Evolutionary conservation across 2,888 invertebrate species (phyloP).

Genomic region (Tipula vernalis): DNA sequence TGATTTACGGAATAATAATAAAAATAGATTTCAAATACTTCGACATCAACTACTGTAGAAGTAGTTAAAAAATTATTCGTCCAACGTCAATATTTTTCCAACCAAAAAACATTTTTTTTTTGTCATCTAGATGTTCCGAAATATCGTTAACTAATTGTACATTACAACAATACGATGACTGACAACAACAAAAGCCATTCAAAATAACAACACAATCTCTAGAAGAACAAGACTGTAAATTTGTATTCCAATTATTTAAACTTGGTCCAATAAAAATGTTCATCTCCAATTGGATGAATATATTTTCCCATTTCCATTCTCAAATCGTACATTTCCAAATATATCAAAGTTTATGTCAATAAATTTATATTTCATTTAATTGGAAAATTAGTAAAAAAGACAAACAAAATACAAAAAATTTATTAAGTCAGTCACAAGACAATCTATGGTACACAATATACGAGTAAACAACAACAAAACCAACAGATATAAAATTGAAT

Average conservation of each 20-base stretch:
- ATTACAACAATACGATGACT: not conserved
- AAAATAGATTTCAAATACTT: too few species aligned
- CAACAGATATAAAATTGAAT: not conserved
- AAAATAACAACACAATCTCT: not conserved
- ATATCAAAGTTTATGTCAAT: not conserved
- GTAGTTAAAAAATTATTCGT: too few species aligned
- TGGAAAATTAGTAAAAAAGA: not conserved
- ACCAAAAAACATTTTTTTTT: not conserved
- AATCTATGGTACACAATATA: not conserved
- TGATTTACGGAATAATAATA: too few species aligned
- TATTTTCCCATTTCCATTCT: not conserved
- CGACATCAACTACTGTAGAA: too few species aligned
- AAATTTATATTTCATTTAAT: not conserved
- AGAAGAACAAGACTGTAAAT: not conserved
- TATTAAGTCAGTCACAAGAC: not conserved
- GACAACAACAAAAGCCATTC: not conserved
- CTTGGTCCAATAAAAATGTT: not conserved
- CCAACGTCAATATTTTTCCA: too few species aligned
- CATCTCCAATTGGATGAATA: not conserved
- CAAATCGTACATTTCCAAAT: too few species aligned
- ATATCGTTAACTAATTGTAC: not conserved
- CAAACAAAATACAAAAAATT: not conserved
- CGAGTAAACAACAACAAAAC: not conserved
- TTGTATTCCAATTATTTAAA: conserved; percentile 4
- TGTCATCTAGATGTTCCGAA: not conserved